These are phyloP conservation scores for Chondrosia reniformis DNA, from an alignment of 37 sponge, comb jelly and placozoan species.

Conservation along the genomic window DNA sequence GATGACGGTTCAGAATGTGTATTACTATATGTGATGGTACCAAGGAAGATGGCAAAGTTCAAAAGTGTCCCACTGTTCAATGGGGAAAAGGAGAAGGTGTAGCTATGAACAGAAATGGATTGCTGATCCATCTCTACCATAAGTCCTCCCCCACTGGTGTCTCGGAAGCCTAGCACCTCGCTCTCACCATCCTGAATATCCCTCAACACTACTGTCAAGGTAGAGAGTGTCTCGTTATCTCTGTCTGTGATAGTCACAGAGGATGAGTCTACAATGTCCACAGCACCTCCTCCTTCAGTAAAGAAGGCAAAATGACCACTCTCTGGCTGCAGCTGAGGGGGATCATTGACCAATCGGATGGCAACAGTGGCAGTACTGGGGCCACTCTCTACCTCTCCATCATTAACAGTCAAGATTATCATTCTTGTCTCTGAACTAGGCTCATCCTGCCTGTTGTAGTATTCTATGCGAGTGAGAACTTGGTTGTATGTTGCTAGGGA, in stretches of 20 bases:
- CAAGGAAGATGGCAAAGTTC: conserved; percentile 36
- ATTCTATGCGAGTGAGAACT: conserved; percentile 18
- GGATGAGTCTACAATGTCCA: conserved; percentile 4
- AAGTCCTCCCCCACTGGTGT: conserved; percentile 15
- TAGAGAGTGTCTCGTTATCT: conserved; percentile 39
- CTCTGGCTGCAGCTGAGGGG: neutral
- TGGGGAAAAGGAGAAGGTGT: conserved; percentile 33
- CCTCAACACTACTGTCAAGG: neutral
- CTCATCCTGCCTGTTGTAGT: conserved; percentile 56
- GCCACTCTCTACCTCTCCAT: conserved; percentile 36
- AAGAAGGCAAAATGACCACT: neutral
- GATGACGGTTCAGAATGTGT: conserved; percentile 45
- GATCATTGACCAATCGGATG: conserved; percentile 49
- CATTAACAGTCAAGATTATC: conserved; percentile 23
- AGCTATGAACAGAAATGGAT: neutral
- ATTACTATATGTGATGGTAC: conserved; percentile 41
- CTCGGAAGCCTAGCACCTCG: conserved; percentile 32
- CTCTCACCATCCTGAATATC: conserved; percentile 34
- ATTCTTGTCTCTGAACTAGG: conserved; percentile 24
- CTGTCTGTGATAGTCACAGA: conserved; percentile 7
- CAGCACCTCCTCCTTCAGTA: conserved; percentile 29
- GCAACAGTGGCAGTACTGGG: conserved; percentile 8
- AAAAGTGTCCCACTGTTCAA: conserved; percentile 6
- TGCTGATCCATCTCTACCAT: neutral
- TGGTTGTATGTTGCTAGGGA: conserved; percentile 4